Percentiles rank a stretch among this genome's conserved stretches.
Conservation (phyloP, 2,888 invertebrate genomes). For the Chymomyza caudatula region DNA sequence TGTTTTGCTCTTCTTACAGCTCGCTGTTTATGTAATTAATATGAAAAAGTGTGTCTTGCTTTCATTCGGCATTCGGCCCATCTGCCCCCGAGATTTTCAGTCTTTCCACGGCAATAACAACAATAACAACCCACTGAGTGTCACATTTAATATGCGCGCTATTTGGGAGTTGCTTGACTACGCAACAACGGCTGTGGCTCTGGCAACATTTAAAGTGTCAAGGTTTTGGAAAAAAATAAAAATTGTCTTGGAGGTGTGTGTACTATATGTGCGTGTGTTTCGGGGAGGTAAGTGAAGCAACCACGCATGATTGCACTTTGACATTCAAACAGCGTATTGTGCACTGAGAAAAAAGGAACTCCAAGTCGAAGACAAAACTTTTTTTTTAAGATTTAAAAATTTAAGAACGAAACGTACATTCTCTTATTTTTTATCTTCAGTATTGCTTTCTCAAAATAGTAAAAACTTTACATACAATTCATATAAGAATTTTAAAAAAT, state of each 20-base stretch:
- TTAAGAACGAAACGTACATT: too few species aligned
- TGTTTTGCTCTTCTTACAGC: constrained; percentile 14
- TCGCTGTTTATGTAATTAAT: constrained; percentile 37
- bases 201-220: constrained; percentile 17
- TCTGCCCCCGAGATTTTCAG: neutral
- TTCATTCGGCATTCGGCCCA: constrained; percentile 13
- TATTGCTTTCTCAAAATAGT: too few species aligned
- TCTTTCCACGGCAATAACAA: neutral
- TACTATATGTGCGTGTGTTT: neutral
- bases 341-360: neutral
- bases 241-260: neutral
- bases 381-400: too few species aligned
- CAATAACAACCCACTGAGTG: constrained; percentile 17
- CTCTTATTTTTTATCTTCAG: too few species aligned
- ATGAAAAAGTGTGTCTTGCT: constrained; percentile 24
- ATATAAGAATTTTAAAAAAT: too few species aligned
- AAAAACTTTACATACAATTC: too few species aligned
- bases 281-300: constrained; percentile 16
- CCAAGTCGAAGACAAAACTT: too few species aligned
- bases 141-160: constrained; percentile 38
- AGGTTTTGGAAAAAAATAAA: neutral
- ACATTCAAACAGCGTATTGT: neutral
- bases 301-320: constrained; percentile 54
- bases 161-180: constrained; percentile 32
- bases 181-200: neutral